These are phyloP conservation scores for Hippocampus kuda DNA, from an alignment of 2,797 vertebrate species.

Conservation along the genomic window DNA sequence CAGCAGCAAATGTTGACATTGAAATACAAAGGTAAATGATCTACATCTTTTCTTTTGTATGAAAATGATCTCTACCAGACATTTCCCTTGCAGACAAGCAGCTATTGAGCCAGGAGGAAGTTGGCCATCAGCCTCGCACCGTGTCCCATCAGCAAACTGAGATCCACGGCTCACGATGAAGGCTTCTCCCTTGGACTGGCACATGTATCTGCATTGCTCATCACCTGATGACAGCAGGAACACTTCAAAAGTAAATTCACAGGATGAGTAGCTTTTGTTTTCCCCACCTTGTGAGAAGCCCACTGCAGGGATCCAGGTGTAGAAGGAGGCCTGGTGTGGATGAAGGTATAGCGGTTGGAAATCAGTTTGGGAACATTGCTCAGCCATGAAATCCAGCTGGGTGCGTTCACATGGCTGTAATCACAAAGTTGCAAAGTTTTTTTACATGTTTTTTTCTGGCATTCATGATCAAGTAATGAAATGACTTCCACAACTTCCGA, in stretches of 20 bases:
- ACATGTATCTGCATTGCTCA: constrained; percentile 78
- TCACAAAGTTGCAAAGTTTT: constrained; percentile 7
- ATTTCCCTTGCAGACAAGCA: constrained; percentile 76
- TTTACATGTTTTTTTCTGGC: not conserved
- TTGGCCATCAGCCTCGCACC: constrained; percentile 65
- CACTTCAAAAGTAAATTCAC: not conserved
- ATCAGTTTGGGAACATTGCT: constrained; percentile 83
- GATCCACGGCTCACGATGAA: constrained; percentile 83
- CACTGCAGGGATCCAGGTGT: constrained; percentile 78
- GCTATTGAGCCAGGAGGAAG: constrained; percentile 44
- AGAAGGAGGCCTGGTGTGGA: constrained; percentile 59
- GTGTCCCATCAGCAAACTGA: constrained; percentile 82
- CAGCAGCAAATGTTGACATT: constrained; percentile 17
- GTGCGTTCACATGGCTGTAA: constrained; percentile 70
- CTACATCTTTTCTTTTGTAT: not conserved
- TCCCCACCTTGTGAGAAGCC: constrained; percentile 72
- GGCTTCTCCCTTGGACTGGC: constrained; percentile 72
- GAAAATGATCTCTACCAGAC: constrained; percentile 67
- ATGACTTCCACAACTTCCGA: not conserved
- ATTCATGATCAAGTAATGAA: not conserved
- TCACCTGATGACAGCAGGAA: constrained; percentile 64
- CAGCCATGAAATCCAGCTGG: constrained; percentile 83
- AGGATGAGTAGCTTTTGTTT: not conserved
- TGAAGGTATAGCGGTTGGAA: constrained; percentile 66
- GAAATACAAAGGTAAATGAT: not conserved